Conservation (phyloP, 2,113 vertebrate species). For the Hepsetus odoe region DNA sequence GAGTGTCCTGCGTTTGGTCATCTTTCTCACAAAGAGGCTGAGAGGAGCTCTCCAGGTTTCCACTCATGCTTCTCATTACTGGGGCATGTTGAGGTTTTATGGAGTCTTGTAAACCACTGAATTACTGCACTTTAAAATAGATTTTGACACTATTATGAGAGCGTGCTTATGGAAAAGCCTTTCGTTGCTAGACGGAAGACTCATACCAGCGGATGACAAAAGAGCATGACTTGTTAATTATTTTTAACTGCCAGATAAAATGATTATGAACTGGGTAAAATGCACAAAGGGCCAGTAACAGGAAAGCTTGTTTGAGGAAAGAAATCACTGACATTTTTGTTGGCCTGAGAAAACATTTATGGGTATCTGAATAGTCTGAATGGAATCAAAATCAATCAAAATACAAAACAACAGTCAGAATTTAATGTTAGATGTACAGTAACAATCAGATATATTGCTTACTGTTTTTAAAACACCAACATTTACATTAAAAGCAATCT, state of each 20-base stretch:
- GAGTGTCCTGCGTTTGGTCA: conserved; percentile 33
- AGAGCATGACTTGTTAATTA: conserved; percentile 79
- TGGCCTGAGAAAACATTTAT: not conserved
- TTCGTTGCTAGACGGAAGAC: conserved; percentile 70
- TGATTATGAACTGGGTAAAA: conserved; percentile 75
- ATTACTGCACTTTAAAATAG: conserved; percentile 82
- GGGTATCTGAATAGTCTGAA: not conserved
- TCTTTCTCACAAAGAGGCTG: conserved; percentile 57
- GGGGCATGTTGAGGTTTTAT: conserved; percentile 77
- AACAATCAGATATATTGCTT: not conserved
- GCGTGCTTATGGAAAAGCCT: conserved; percentile 71
- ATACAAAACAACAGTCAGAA: not conserved
- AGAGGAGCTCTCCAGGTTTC: conserved; percentile 73
- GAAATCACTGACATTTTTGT: conserved; percentile 52
- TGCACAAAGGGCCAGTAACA: conserved; percentile 64
- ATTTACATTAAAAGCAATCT: not conserved
- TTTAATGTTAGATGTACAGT: not conserved
- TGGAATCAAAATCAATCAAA: not conserved
- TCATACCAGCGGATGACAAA: conserved; percentile 76
- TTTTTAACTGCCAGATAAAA: conserved; percentile 80
- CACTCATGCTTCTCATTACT: conserved; percentile 77
- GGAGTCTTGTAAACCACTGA: conserved; percentile 79
- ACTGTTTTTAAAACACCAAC: not conserved
- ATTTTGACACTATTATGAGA: conserved; percentile 79
- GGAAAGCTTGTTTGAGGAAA: conserved; percentile 53